Evolutionary conservation across 2,888 invertebrate species (phyloP), one percentile per base, ranked within the genome.

Genomic region (Hololepta plana): DNA sequence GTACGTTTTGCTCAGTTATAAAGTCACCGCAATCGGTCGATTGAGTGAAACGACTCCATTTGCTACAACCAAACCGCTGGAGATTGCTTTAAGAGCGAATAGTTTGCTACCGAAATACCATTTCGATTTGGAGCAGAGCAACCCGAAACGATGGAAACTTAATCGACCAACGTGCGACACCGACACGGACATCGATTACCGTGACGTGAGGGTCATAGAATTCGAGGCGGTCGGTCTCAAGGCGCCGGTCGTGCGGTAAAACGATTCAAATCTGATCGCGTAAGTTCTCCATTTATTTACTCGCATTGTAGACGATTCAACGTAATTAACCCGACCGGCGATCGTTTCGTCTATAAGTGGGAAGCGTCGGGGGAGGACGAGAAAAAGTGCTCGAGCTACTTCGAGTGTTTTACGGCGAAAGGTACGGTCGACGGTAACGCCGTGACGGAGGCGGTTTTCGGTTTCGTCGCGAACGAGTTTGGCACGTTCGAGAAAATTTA

Each of bases 41-140:
- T 62, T 71, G 27, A 54, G 58, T 32, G 66, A 67, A 39, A 47
- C 65, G 26, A 37, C 52, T 12, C 64, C 66, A 16, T 22, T 21
- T 6, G n/a, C 21, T 3, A 48, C 51, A 1, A 24, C 38, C 6
- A 10, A 34, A 6, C 36, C 41, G 12, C 37, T 54, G 12, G 36
- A 39, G 8, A 49, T 62, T 10, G 19, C 35, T 19, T 47, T 75
- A 20, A 51, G 46, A 21, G 76, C 62, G 0, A 63, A 61, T 38
- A 69, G 75, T 33, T 40, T 72, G 26, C 56, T 74, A 33, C 74
- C 77, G 0, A 67, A 68, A 38, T 74, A 69, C 39, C 74, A 76
- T 45, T 67, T 79, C 38, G 72, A 75, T 35, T 53, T 74, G 22
- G 65, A 68, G 34, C 66, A 68, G 31, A 71, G 66, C 25, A 51